Evolutionary conservation across 1,140 invertebrate genomes (phyloP), one percentile per base, ranked within the genome.

Genomic region (Triops cancriformis): DNA sequence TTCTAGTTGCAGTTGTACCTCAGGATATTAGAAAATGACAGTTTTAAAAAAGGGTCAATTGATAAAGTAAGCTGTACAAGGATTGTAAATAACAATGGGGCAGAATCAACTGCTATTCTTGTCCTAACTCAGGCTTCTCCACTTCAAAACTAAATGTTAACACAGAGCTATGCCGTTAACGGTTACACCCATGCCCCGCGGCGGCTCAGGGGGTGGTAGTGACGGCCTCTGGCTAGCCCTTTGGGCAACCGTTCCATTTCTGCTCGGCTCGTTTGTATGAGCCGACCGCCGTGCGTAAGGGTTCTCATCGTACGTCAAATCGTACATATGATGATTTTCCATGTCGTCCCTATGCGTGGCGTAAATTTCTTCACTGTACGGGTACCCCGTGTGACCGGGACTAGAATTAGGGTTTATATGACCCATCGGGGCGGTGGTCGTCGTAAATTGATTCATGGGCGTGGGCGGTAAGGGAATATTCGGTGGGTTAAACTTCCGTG

Each of bases 251-350:
- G 51, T 64, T 23, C 51, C 51, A 64, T 64, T 64, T 23, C n/a
- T 64, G 51, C 14, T 64, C 3, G n/a, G 9, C 14, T 64, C 51
- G 1, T 18, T 23, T n/a, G 51, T 14, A 18, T n/a, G 37, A 27
- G 26, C 72, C 7, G 64, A 73, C n/a, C 45, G 73, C 37, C 77
- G 27, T 37, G 72, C 45, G 31, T 43, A 45, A 6, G 72, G 18
- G n/a, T 73, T 73, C 14, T 78, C 77, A 26, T 78, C 77, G 37
- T 78, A 78, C 11, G 77, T 78, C 72, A 78, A 26, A 78, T 78
- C 77, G 37, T 78, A 78, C 77, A 78, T 78, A 23, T 78, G 77
- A 42, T 78, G 77, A 43, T 78, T 78, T 12, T 78, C 77, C 37
- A 45, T 76, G 23, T 76, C 74, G 11, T 73, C 77, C 9, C 72